These are phyloP conservation scores for Stegastes partitus DNA, from an alignment of 2,113 vertebrate species.

Conservation along the genomic window DNA sequence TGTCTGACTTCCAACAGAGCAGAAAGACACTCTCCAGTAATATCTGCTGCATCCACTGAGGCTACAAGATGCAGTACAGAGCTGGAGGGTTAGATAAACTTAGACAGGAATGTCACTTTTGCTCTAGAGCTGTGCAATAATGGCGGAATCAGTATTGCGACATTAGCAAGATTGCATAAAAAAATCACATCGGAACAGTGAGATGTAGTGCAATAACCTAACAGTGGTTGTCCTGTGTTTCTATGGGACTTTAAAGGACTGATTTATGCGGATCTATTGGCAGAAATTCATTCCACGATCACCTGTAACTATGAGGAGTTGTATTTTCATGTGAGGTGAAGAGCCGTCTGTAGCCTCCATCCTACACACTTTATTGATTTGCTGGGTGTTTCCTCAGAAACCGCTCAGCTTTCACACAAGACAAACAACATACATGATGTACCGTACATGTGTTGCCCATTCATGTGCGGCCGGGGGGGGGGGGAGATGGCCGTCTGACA, in stretches of 20 bases:
- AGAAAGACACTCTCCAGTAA: constrained; percentile 3
- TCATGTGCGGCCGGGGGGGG: background rate
- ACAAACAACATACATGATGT: background rate
- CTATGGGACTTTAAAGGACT: no score
- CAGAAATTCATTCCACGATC: no score
- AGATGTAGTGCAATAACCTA: no score
- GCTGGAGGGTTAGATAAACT: background rate
- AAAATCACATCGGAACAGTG: no score
- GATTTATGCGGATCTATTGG: no score
- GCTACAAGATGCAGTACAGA: background rate
- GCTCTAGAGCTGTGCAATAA: no score
- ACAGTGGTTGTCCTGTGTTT: no score
- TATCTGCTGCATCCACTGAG: background rate
- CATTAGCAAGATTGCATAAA: no score
- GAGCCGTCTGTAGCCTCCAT: no score
- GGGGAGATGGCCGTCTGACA: constrained; percentile 10
- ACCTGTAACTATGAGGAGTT: no score
- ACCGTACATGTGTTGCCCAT: background rate
- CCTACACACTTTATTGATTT: background rate
- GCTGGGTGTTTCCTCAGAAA: background rate
- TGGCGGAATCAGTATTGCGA: no score
- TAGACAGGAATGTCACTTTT: background rate
- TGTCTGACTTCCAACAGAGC: constrained; percentile 11
- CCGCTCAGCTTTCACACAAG: background rate
- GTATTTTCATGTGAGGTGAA: no score